Evolutionary conservation across 23 tunicate species (phyloP), one percentile per base, ranked within the genome.

Genomic region (Ascidia mentula): DNA sequence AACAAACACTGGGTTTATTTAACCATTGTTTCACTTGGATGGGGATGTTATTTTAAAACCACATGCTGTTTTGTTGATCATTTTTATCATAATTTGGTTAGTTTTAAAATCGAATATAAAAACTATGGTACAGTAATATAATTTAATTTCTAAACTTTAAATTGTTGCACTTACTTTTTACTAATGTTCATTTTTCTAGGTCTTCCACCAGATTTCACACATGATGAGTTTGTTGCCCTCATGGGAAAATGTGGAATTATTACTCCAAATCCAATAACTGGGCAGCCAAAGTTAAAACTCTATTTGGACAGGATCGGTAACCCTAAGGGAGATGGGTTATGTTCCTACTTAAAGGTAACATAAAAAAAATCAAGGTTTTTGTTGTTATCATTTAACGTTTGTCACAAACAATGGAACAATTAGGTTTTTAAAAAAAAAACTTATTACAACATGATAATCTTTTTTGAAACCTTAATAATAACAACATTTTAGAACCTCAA

Each of bases 191-290:
- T 53, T 53, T 53, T 53, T 53, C 65, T 40, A 72, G 93, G 89
- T 18, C 69, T 93, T 22, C 98, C 98, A 1, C 60, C 77, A 6
- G 98, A 93, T 38, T 80, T 93, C 3, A 88, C 84, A 22, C 60
- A 72, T 32, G 78, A 72, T 18, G 98, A 93, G 59, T 88, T 88
- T 40, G 32, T 32, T 17, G 89, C 80, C 20, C 69, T 93, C 9
- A 93, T 93, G 98, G 53, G 76, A 20, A 93, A 93, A 40, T 93
- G 85, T 73, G 98, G 98, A 34, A 93, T 93, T 70, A 88, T 93
- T 34, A 79, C 84, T 37, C 70, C 93, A 0, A 88, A 88, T 60
- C 92, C 93, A 0, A 70, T 69, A 40, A 93, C 93, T 0, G 82
- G 85, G 3, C 75, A 88, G 42, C 87, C 79, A 18, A 93, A 93